Evolutionary conservation across 1,140 invertebrate genomes (phyloP).

Genomic region (Drosophila subobscura): DNA sequence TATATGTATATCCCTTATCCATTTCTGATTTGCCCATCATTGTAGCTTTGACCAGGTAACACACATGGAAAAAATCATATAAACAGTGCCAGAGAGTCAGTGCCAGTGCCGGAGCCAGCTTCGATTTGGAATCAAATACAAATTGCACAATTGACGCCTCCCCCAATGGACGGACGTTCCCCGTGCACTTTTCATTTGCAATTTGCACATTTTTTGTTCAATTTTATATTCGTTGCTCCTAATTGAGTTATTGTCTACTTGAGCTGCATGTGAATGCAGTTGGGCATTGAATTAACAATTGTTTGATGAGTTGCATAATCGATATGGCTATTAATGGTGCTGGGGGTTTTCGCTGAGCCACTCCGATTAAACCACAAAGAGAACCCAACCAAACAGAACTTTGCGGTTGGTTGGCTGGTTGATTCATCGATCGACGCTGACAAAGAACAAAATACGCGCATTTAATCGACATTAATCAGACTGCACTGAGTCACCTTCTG

Average conservation of each 20-base stretch:
- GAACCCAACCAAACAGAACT: too few relatives aligned
- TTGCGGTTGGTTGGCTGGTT: too few relatives aligned
- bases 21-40: slow-evolving; percentile 41
- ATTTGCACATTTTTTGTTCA: slow-evolving; percentile 17
- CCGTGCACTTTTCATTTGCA: slow-evolving; percentile 7
- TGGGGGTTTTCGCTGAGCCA: neutral
- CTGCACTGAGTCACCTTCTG: too few relatives aligned
- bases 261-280: slow-evolving; percentile 35
- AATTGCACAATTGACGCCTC: slow-evolving; percentile 46
- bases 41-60: slow-evolving; percentile 55
- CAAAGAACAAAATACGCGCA: too few relatives aligned
- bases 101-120: slow-evolving; percentile 19
- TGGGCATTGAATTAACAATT: slow-evolving; percentile 49
- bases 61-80: neutral
- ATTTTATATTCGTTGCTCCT: slow-evolving; percentile 25
- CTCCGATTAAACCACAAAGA: neutral
- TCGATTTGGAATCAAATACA: slow-evolving; percentile 21
- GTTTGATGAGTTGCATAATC: slow-evolving; percentile 40
- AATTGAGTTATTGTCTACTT: slow-evolving; percentile 55
- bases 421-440: too few relatives aligned
- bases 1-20: slow-evolving; percentile 33
- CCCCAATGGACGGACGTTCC: slow-evolving; percentile 24
- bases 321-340: slow-evolving; percentile 1
- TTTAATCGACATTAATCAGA: too few relatives aligned
- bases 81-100: neutral